phyloP scores from a whole-genome alignment of 2,888 invertebrate species.

The Erannis defoliaria region DNA sequence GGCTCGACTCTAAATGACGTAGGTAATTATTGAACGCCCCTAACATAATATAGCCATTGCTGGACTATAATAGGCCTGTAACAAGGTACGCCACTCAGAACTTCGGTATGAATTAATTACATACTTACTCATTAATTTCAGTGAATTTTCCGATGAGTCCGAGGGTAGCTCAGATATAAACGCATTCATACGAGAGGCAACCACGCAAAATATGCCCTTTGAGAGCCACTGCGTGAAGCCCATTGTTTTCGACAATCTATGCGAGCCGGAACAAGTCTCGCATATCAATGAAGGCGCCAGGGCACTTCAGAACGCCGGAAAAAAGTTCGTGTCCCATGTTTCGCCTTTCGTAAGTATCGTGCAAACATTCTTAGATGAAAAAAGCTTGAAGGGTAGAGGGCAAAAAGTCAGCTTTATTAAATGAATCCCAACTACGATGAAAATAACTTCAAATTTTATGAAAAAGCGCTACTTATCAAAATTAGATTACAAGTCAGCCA shows the following conservation, averaged over 20 bases:
- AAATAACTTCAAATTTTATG: no score
- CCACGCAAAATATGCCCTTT: constrained; percentile 57
- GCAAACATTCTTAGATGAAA: background rate
- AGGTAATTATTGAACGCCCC: no score
- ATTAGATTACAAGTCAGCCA: no score
- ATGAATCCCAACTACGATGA: background rate
- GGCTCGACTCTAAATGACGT: no score
- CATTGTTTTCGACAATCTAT: constrained; percentile 62
- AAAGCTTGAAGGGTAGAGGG: background rate
- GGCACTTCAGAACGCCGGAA: constrained; percentile 55
- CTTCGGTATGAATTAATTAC: no score
- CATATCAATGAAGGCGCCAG: constrained; percentile 53
- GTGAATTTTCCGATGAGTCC: constrained; percentile 53
- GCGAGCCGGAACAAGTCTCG: constrained; percentile 46
- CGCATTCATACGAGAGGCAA: constrained; percentile 59
- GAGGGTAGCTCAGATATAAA: constrained; percentile 50
- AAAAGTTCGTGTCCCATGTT: constrained; percentile 72
- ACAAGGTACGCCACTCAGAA: no score
- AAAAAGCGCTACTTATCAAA: no score
- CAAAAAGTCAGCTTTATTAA: background rate
- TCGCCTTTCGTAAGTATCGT: constrained; percentile 76
- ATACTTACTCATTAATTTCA: constrained; percentile 54
- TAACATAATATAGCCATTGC: no score
- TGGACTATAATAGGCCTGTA: no score
- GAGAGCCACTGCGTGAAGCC: constrained; percentile 75